Conservation (phyloP, 1,140 invertebrate species). For the Leptestheria dahalacensis region DNA sequence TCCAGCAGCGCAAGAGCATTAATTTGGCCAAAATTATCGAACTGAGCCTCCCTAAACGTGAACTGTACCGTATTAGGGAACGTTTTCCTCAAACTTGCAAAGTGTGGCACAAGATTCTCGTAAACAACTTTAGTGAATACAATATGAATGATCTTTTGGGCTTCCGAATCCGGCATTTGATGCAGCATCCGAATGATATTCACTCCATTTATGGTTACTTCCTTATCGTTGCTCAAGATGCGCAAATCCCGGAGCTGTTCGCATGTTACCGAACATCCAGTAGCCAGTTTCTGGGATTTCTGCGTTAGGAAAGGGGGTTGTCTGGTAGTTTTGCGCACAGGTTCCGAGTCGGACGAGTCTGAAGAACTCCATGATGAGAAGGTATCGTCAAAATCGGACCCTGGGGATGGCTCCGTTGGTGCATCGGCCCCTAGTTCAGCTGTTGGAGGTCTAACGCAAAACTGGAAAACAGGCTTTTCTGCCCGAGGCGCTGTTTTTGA, state of each 20-base stretch:
- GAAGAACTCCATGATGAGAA: conserved; percentile 1
- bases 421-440: background rate
- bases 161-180: background rate
- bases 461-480: conserved; percentile 10
- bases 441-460: conserved; percentile 2
- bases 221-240: conserved; percentile 1
- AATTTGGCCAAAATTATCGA: conserved; percentile 3
- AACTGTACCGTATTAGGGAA: conserved; percentile 9
- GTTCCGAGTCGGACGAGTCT: conserved; percentile 1
- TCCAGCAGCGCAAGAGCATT: conserved; percentile 5
- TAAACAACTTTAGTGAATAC: conserved; percentile 8
- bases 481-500: background rate
- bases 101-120: conserved; percentile 5
- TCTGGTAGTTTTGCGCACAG: no score
- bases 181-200: conserved; percentile 8
- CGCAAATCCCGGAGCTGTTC: conserved; percentile 9
- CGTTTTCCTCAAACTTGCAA: background rate
- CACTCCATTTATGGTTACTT: conserved; percentile 2
- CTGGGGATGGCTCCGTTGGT: background rate
- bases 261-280: background rate
- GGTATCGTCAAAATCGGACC: background rate
- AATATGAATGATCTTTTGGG: background rate
- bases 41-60: background rate
- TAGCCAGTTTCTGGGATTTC: background rate
- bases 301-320: background rate